Percentiles rank a stretch among this genome's conserved stretches.
Conservation (phyloP, 2,113 vertebrate genomes). For the Stegostoma tigrinum region DNA sequence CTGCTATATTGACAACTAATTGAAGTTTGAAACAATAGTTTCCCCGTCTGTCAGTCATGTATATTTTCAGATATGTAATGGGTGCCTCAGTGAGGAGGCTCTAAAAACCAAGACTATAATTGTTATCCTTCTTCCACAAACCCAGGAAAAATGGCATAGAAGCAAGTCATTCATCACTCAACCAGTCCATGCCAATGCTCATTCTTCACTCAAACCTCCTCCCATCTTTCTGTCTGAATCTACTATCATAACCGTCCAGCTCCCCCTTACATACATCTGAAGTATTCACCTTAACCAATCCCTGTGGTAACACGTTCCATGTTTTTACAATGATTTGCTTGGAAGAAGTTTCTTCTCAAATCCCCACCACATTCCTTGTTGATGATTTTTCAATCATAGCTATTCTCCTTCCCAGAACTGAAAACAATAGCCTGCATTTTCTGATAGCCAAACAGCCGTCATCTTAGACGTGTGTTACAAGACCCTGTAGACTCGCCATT, state of each 20-base stretch:
- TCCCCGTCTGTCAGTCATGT: background rate
- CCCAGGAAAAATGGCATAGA: background rate
- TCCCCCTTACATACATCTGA: no score
- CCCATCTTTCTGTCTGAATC: background rate
- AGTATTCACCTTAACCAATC: background rate
- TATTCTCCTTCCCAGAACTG: background rate
- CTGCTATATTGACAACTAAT: background rate
- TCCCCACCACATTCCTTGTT: background rate
- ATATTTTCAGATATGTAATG: background rate
- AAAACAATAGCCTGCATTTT: background rate
- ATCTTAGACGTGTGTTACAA: no score
- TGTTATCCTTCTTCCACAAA: background rate
- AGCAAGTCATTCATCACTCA: background rate
- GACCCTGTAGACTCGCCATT: no score
- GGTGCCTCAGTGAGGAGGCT: background rate
- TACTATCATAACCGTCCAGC: background rate
- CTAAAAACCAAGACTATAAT: background rate
- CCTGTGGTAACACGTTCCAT: background rate
- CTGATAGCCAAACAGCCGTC: no score
- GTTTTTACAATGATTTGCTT: no score
- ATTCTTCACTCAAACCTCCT: background rate
- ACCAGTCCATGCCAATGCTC: background rate
- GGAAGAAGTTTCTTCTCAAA: no score
- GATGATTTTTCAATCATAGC: background rate
- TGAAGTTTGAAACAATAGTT: background rate